Percentiles rank a stretch among this genome's conserved stretches.
Evolutionary conservation across 2,113 vertebrate genomes (phyloP).

Genomic region (Pseudolaguvia tuberculata): DNA sequence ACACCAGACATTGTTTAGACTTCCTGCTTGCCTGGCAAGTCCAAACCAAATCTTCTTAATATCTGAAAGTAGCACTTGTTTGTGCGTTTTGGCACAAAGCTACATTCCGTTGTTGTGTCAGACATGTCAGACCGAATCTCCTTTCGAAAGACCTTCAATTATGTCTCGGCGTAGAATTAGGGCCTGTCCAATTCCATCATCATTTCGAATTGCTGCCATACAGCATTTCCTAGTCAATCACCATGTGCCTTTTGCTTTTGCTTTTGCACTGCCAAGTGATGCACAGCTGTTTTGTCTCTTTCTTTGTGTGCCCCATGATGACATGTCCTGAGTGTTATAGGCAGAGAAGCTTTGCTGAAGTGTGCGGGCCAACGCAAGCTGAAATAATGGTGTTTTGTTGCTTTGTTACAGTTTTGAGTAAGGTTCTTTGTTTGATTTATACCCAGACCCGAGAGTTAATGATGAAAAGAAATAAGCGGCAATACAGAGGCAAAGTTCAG

Average conservation of each 20-base stretch:
- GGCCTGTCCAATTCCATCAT: conserved; percentile 35
- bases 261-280: conserved; percentile 9
- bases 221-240: conserved; percentile 11
- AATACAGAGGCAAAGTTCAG: not conserved
- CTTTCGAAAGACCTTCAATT: conserved; percentile 33
- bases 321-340: not conserved
- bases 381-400: not conserved
- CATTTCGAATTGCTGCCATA: conserved; percentile 1
- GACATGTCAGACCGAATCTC: conserved; percentile 26
- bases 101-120: conserved; percentile 12
- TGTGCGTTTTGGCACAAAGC: conserved; percentile 24
- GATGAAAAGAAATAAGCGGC: not conserved
- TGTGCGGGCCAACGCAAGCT: not conserved
- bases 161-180: conserved; percentile 26
- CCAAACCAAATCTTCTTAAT: conserved; percentile 16
- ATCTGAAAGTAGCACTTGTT: conserved; percentile 21
- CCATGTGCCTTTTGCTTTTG: not conserved
- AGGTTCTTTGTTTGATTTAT: not conserved
- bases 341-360: conserved; percentile 15
- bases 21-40: conserved; percentile 9
- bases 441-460: not conserved
- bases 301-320: not conserved
- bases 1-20: conserved; percentile 27
- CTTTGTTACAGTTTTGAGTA: not conserved
- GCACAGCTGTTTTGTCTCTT: conserved; percentile 34